These are phyloP conservation scores for Ladona fulva DNA, from an alignment of 1,140 invertebrate species.

Conservation along the genomic window DNA sequence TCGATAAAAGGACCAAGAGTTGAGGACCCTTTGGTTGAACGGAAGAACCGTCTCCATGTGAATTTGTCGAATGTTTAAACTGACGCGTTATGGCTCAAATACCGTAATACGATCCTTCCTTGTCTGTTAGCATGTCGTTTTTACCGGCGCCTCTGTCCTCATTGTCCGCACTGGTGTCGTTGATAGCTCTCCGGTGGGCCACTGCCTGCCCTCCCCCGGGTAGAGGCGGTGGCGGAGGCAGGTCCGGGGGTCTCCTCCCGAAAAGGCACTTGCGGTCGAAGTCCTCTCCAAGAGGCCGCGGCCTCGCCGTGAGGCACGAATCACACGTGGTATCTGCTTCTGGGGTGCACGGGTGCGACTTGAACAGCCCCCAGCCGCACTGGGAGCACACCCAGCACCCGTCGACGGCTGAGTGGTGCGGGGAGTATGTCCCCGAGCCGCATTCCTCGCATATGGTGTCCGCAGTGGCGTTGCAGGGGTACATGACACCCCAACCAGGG, in stretches of 20 bases:
- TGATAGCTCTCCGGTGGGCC: background rate
- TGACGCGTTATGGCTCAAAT: no score
- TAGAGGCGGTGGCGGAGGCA: background rate
- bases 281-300: background rate
- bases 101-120: no score
- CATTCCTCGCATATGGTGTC: constrained; percentile 40
- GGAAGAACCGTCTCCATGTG: no score
- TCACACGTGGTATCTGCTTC: constrained; percentile 41
- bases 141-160: background rate
- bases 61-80: no score
- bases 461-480: constrained; percentile 29
- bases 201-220: background rate
- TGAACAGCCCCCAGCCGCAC: constrained; percentile 40
- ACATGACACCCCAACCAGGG: constrained; percentile 39
- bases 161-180: background rate
- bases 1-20: no score
- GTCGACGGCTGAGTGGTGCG: constrained; percentile 36
- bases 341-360: constrained; percentile 38
- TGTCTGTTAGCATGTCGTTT: no score
- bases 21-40: no score
- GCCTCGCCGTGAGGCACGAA: constrained; percentile 31
- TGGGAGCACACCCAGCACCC: constrained; percentile 42
- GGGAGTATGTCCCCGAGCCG: constrained; percentile 36
- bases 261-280: background rate
- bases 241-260: background rate